A percentile compares a stretch with the other conserved stretches of the same genome.
phyloP scores from a whole-genome alignment of 2,888 invertebrate genomes.

The Cryptus viduatorius region DNA sequence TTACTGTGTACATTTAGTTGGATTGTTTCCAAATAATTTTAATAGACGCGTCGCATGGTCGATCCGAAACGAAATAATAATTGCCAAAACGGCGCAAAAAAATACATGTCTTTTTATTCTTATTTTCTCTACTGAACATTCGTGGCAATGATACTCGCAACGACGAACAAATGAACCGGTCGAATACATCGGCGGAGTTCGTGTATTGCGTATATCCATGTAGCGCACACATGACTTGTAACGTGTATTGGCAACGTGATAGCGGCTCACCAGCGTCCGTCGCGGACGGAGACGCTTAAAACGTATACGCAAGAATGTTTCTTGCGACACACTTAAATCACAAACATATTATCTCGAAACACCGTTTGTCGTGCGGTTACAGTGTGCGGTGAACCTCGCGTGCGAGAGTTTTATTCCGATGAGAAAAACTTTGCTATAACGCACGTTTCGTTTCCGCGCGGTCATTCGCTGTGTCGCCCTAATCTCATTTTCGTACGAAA shows the following conservation, averaged over 20 bases:
- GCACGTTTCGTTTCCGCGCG: neutral
- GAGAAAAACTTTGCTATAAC: neutral
- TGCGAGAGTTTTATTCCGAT: neutral
- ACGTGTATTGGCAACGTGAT: neutral
- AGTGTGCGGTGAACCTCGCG: neutral
- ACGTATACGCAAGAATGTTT: neutral
- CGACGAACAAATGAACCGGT: conserved; percentile 36
- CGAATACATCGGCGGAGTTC: conserved; percentile 41
- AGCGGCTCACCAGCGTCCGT: neutral
- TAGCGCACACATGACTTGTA: neutral
- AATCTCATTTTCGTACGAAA: conserved; percentile 5
- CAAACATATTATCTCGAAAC: conserved; percentile 1
- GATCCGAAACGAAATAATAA: neutral
- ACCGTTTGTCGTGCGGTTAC: conserved; percentile 13
- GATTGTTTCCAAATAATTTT: neutral
- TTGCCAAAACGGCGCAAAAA: neutral
- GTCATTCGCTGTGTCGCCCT: neutral
- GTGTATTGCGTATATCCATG: conserved; percentile 13
- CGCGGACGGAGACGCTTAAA: neutral
- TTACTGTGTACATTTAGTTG: too few relatives aligned
- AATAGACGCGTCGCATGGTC: neutral
- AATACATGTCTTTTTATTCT: neutral
- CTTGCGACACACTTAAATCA: conserved; percentile 18
- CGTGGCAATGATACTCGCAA: conserved; percentile 10
- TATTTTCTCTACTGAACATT: conserved; percentile 12